Evolutionary conservation across 2,797 vertebrate species (phyloP), one percentile per base, ranked within the genome.

Genomic region (Hoplostethus mediterraneus): DNA sequence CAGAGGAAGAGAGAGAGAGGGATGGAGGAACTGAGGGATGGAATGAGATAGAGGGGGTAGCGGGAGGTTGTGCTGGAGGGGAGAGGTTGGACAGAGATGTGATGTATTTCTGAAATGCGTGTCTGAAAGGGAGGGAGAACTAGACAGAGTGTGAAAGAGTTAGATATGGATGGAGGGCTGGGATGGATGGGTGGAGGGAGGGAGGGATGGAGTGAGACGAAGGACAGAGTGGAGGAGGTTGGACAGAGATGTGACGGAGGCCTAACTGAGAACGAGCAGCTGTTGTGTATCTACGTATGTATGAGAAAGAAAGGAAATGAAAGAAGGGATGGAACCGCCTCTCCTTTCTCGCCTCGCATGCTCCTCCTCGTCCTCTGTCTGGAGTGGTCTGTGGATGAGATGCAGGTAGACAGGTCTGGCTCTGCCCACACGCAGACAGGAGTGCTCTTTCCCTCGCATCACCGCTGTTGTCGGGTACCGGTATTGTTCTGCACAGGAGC

Each of bases 31-130:
- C 54, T 25, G 53, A 70, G 21, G 51, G 38, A 68, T 5, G 36
- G 17, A 38, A 40, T 17, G 25, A 63, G 66, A 63, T 11, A 44
- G 48, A 71, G 63, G 9, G 54, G 55, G 70, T 40, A 54, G 42
- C n/a, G 47, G n/a, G 57, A 44, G 68, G 77, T 28, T 33, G n/a
- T 55, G 61, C 25, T 45, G 6, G 31, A 59, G 52, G 49, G 53
- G 4, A 63, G 21, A 28, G 56, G 73, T 56, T 51, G 44, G 45
- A 77, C 31, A 54, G 71, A 83, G 79, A 81, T 79, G 81, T 62
- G 73, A 66, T 30, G 47, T 57, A 70, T 33, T 68, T 42, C 42
- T 38, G 10, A 75, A 71, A 77, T 62, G 14, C 45, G 48, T 28
- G 16, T 63, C 6, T 58, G 21, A 30, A 53, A 16, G 47, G n/a